These are phyloP conservation scores for Phytoseiulus persimilis DNA, from an alignment of 2,888 invertebrate genomes.

Conservation along the genomic window DNA sequence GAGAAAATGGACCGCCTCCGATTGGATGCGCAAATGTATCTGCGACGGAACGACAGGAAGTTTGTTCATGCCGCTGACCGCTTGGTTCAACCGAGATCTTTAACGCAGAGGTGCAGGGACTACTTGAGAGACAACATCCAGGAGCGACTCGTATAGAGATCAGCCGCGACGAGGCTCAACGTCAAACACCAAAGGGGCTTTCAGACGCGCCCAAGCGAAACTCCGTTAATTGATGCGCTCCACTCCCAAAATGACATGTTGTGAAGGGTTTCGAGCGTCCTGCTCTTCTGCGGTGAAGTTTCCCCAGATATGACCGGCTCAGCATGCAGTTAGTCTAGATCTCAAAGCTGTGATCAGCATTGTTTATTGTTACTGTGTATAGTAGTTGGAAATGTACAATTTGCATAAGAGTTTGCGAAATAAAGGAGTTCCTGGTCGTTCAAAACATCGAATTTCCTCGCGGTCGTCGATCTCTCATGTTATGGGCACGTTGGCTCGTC, in stretches of 20 bases:
- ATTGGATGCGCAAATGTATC: constrained; percentile 68
- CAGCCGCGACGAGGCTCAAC: neutral
- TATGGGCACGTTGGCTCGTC: constrained; percentile 59
- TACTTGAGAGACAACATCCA: constrained; percentile 25
- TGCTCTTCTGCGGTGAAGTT: neutral
- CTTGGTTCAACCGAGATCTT: constrained; percentile 42
- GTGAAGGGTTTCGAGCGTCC: neutral
- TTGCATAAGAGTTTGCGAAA: neutral
- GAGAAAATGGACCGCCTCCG: constrained; percentile 63
- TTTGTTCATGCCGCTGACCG: constrained; percentile 49
- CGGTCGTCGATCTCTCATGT: neutral
- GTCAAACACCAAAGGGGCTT: too few relatives aligned
- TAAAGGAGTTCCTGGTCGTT: neutral
- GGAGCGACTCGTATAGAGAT: neutral
- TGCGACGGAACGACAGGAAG: constrained; percentile 69
- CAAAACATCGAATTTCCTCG: neutral
- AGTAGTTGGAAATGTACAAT: neutral
- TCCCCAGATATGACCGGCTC: neutral
- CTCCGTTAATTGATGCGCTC: too few relatives aligned
- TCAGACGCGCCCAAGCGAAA: too few relatives aligned
- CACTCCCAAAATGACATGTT: neutral
- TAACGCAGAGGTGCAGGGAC: constrained; percentile 16
- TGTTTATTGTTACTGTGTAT: neutral
- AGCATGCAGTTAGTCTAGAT: neutral
- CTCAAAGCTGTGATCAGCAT: neutral